Evolutionary conservation across 2,113 vertebrate species (phyloP).

Genomic region (Gopherus flavomarginatus): DNA sequence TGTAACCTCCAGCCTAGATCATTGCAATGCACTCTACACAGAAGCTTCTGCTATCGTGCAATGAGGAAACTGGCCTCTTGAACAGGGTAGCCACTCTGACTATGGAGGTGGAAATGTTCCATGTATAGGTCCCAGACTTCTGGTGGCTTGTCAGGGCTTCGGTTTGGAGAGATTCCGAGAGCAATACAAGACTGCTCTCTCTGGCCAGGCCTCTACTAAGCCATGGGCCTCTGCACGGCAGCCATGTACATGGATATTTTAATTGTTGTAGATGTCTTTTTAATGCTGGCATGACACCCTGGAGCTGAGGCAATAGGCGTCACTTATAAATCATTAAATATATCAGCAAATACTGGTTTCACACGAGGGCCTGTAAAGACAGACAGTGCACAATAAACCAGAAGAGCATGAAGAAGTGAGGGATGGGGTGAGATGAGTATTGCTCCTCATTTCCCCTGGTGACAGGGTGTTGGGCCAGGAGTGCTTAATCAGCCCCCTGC

Average conservation of each 20-base stretch:
- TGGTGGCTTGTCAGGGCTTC: neutral
- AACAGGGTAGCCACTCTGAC: neutral
- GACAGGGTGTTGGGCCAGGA: neutral
- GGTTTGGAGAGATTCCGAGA: neutral
- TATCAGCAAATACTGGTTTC: neutral
- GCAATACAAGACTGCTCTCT: neutral
- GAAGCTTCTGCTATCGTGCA: neutral
- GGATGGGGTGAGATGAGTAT: accelerated
- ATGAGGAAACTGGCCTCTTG: accelerated
- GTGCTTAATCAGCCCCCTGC: too few relatives aligned
- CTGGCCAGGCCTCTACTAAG: neutral
- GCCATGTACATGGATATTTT: neutral
- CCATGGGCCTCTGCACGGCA: neutral
- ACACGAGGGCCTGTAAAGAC: neutral
- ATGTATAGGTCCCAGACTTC: neutral
- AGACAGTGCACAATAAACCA: neutral
- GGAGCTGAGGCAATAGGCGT: neutral
- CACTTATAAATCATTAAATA: neutral
- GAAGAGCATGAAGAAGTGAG: neutral
- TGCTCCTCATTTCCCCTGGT: accelerated
- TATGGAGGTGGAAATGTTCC: neutral
- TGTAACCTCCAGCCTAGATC: neutral
- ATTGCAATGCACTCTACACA: neutral
- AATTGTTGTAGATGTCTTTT: neutral
- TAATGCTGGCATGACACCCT: neutral